Base-by-base conservation (phyloP, 1,140 invertebrate species). In the Bombus waltoni region DNA sequence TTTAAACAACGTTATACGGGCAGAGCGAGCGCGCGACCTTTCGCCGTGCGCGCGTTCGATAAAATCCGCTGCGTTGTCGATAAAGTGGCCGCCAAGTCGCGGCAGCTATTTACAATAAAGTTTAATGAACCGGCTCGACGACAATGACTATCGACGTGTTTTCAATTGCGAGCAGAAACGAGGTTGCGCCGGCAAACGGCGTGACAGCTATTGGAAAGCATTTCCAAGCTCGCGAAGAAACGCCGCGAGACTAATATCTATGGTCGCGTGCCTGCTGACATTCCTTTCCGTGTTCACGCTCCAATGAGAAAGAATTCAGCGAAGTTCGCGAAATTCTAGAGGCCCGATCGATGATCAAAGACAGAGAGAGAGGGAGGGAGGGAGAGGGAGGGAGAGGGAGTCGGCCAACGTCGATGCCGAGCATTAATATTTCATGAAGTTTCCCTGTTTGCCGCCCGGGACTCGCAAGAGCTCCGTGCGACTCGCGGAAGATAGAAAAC, bases 341-440 rank as follows among this genome's bases (percentile, higher is more conserved):
- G 18, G 53, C 18, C 15, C 15, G 10, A 42, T 42, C 70, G 38
- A 38, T 10, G 65, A 80, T 80, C 40, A 59, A 74, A 74, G 47
- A 53, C 18, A 53, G 38, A 2, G 38, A 38, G 38, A 38, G 38
- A 25, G 32, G 1, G 32, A 32, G 32, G 1, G 32, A 32, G 32
- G 32, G 32, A 32, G 32, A 32, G 32, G 32, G 32, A 32, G 32
- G 1, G 32, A 32, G 32, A 32, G 32, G 35, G n/a, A 18, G 32
- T 8, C 32, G 15, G 53, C 28, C 68, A 28, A 62, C 40, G 57
- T 15, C 42, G 65, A 80, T 11, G 13, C 3, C 13, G 3, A 5
- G 28, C 28, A 71, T 81, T 81, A 81, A 81, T 81, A 53, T 71
- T 81, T 81, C 66, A 81, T 57, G 66, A 57, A 57, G 25, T 32